Evolutionary conservation across 2,113 vertebrate genomes (phyloP).

Genomic region (Tetrax tetrax): DNA sequence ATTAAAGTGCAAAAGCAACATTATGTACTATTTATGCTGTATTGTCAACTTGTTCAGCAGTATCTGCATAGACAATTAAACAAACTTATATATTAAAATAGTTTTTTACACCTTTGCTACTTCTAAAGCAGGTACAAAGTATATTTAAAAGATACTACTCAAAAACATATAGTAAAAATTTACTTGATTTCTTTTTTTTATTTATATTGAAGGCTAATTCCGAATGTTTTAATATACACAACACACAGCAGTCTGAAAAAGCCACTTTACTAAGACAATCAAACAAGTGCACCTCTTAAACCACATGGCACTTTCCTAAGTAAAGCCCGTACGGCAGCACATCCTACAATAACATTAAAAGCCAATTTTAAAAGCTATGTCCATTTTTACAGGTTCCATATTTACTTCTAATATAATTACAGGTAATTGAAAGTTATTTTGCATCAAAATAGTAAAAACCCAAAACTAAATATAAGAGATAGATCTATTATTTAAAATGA

Average conservation of each 20-base stretch:
- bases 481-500: background rate
- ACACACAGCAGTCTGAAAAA: background rate
- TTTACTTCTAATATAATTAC: background rate
- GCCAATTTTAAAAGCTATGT: background rate
- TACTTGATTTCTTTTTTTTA: background rate
- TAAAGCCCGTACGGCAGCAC: background rate
- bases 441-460: background rate
- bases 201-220: slow-evolving; percentile 8
- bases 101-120: background rate
- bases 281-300: background rate
- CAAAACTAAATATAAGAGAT: background rate
- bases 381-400: background rate
- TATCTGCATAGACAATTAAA: slow-evolving; percentile 59
- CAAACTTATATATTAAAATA: background rate
- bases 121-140: slow-evolving; percentile 17
- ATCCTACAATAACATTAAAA: background rate
- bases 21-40: slow-evolving; percentile 12
- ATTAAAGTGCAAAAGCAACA: slow-evolving; percentile 2
- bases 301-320: background rate
- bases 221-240: slow-evolving; percentile 2
- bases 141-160: background rate
- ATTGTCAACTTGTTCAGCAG: slow-evolving; percentile 23
- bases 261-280: background rate
- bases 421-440: background rate
- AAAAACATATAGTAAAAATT: slow-evolving; percentile 12